Evolutionary conservation across 2,888 invertebrate species (phyloP).

Genomic region (Diloba caeruleocephala): DNA sequence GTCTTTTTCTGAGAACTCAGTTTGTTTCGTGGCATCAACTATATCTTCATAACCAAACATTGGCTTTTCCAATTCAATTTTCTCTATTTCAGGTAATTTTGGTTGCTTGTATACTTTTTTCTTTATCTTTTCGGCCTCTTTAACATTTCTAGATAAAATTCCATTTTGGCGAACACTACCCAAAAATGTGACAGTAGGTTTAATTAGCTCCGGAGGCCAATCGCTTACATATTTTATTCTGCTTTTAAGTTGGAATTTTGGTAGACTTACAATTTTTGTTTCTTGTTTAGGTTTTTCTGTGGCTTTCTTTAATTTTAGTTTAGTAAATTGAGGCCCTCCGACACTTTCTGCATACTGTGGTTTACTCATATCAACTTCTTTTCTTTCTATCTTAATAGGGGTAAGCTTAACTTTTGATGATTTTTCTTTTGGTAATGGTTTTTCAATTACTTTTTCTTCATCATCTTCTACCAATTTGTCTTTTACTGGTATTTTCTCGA

Average conservation of each 20-base stretch:
- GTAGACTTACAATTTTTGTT: slow-evolving; percentile 80
- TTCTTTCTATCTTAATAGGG: slow-evolving; percentile 90
- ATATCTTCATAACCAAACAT: slow-evolving; percentile 87
- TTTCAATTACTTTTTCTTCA: slow-evolving; percentile 41
- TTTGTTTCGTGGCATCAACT: slow-evolving; percentile 69
- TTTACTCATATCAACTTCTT: slow-evolving; percentile 90
- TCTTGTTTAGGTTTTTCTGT: slow-evolving; percentile 84
- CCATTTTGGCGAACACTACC: slow-evolving; percentile 90
- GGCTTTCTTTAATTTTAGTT: slow-evolving; percentile 92
- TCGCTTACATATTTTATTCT: slow-evolving; percentile 90
- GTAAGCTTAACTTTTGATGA: slow-evolving; percentile 68
- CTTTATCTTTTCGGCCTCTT: slow-evolving; percentile 91
- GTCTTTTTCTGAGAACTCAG: slow-evolving; percentile 49
- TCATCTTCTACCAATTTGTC: slow-evolving; percentile 31
- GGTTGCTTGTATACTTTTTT: slow-evolving; percentile 89
- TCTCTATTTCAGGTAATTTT: slow-evolving; percentile 87
- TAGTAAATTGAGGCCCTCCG: slow-evolving; percentile 90
- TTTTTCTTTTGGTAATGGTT: slow-evolving; percentile 60
- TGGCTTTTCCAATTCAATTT: slow-evolving; percentile 88
- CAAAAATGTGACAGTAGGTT: slow-evolving; percentile 85
- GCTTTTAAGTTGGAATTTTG: slow-evolving; percentile 92
- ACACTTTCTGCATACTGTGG: slow-evolving; percentile 90
- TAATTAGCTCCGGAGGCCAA: slow-evolving; percentile 90
- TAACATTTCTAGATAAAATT: slow-evolving; percentile 91
- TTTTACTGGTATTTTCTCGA: slow-evolving; percentile 15